phyloP scores from a whole-genome alignment of 2,113 vertebrate genomes.

The Ciconia boyciana region DNA sequence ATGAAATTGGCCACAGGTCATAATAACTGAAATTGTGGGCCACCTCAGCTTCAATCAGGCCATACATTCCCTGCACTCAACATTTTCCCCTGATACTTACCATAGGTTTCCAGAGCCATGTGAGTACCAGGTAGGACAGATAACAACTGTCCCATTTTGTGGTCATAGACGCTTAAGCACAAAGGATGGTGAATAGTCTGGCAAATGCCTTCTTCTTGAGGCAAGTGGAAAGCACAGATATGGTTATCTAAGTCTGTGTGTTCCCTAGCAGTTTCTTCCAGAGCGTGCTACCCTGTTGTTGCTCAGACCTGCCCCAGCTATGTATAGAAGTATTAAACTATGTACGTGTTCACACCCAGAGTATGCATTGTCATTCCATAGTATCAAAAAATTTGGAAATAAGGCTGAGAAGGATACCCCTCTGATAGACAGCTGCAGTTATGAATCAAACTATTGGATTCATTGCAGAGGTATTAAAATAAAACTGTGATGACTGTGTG shows the following conservation, averaged over 20 bases:
- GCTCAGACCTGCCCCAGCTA: background rate
- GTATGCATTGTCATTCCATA: background rate
- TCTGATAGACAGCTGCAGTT: background rate
- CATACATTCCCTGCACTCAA: background rate
- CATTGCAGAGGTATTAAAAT: background rate
- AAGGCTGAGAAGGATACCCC: background rate
- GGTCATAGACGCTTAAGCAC: background rate
- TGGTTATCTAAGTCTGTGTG: background rate
- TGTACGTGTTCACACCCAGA: background rate
- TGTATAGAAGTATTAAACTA: background rate
- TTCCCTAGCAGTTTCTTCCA: background rate
- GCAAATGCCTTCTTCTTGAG: background rate
- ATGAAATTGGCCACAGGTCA: background rate
- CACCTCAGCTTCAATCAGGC: background rate
- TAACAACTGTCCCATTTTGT: background rate
- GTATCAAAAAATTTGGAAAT: background rate
- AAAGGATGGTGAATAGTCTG: background rate
- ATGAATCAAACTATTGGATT: background rate
- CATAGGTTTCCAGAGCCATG: background rate
- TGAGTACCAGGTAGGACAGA: background rate
- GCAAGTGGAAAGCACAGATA: background rate
- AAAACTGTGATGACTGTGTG: background rate
- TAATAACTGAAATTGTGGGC: background rate
- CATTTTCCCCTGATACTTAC: background rate
- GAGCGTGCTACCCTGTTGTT: background rate